Percentiles rank a stretch among this genome's conserved stretches.
phyloP scores from a whole-genome alignment of 2,888 invertebrate genomes.

The Drosophila rellima region DNA sequence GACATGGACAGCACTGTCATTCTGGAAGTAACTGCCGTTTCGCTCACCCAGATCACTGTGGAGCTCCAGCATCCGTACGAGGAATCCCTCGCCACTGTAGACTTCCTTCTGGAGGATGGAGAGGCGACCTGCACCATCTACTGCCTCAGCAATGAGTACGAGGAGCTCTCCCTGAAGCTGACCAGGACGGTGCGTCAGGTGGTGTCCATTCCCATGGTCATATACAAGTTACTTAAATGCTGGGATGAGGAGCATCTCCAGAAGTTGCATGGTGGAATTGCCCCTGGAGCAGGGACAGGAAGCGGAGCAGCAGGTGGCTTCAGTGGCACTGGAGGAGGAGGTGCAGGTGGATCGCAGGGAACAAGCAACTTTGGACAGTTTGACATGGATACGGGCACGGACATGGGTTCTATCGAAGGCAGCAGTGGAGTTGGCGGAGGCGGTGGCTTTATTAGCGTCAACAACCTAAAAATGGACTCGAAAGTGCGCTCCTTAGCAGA shows the following conservation, averaged over 20 bases:
- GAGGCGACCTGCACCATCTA: slow-evolving; percentile 92
- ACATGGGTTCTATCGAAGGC: slow-evolving; percentile 14
- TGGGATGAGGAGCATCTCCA: slow-evolving; percentile 92
- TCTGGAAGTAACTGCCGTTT: slow-evolving; percentile 96
- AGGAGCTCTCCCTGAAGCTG: slow-evolving; percentile 85
- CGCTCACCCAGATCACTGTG: slow-evolving; percentile 95
- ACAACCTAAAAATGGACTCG: slow-evolving; percentile 71
- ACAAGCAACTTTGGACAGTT: slow-evolving; percentile 47
- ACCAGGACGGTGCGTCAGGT: slow-evolving; percentile 93
- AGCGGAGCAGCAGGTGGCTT: slow-evolving; percentile 42
- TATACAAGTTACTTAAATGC: slow-evolving; percentile 93
- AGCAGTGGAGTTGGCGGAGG: slow-evolving; percentile 25
- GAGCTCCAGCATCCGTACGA: slow-evolving; percentile 96
- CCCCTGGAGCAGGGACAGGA: slow-evolving; percentile 36
- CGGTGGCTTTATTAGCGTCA: slow-evolving; percentile 45
- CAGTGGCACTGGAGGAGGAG: slow-evolving; percentile 38
- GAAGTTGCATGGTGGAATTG: slow-evolving; percentile 82
- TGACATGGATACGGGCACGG: slow-evolving; percentile 35
- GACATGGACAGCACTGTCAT: slow-evolving; percentile 88
- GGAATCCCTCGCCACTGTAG: slow-evolving; percentile 96
- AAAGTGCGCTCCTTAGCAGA: slow-evolving; percentile 68
- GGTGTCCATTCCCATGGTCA: slow-evolving; percentile 96
- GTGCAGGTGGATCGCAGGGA: slow-evolving; percentile 34
- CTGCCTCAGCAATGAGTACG: slow-evolving; percentile 87
- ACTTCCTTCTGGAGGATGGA: slow-evolving; percentile 93